Evolutionary conservation across 2,888 invertebrate species (phyloP).

Genomic region (Trilocha varians): DNA sequence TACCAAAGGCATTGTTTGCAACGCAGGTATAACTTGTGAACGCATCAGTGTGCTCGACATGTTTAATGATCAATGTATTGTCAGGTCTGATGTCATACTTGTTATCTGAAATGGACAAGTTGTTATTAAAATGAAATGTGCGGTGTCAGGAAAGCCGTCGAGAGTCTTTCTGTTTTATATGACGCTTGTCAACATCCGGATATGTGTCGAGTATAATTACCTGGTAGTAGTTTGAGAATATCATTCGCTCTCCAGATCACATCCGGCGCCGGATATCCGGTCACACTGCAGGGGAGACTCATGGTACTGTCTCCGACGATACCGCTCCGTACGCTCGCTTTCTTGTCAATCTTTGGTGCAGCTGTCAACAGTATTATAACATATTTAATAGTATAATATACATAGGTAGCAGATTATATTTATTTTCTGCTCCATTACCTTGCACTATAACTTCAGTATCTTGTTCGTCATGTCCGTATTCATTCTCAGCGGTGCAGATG

Average conservation of each 20-base stretch:
- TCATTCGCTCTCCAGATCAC: not conserved
- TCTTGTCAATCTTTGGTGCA: not conserved
- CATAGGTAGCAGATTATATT: too few relatives aligned
- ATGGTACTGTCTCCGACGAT: not conserved
- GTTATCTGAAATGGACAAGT: not conserved
- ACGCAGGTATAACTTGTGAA: not conserved
- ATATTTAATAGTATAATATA: too few relatives aligned
- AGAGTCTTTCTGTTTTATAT: too few relatives aligned
- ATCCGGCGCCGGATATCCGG: not conserved
- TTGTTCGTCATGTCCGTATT: not conserved
- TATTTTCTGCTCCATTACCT: not conserved
- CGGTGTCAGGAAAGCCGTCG: not conserved
- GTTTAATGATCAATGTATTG: not conserved
- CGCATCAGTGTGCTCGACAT: not conserved
- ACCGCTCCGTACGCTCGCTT: not conserved
- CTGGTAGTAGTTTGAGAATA: not conserved
- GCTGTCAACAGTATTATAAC: not conserved
- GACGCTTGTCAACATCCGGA: too few relatives aligned
- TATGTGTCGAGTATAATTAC: too few relatives aligned
- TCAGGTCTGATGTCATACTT: not conserved
- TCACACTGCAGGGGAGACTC: not conserved
- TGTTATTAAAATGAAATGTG: not conserved
- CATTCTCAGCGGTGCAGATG: not conserved
- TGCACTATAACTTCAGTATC: not conserved
- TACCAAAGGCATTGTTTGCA: not conserved